Evolutionary conservation across 2,113 vertebrate genomes (phyloP).

Genomic region (Paracanthobrama guichenoti): DNA sequence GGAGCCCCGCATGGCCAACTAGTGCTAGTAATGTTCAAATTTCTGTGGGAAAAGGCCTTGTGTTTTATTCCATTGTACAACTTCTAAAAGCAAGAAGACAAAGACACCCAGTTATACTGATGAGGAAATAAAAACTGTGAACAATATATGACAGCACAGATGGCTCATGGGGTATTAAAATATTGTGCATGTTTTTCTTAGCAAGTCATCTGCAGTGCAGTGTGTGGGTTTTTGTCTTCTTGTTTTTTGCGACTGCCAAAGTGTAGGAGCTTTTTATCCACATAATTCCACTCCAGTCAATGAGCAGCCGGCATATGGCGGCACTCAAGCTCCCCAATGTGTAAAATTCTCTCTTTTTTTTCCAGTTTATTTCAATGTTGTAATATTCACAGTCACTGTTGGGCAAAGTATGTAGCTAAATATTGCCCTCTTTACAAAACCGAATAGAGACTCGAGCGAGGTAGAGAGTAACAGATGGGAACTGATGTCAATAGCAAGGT

Average conservation of each 20-base stretch:
- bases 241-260: constrained; percentile 24
- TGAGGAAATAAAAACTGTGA: constrained; percentile 9
- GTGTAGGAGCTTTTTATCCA: constrained; percentile 22
- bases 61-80: neutral
- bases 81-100: constrained; percentile 24
- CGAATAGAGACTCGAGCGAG: neutral
- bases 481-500: constrained; percentile 18
- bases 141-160: constrained; percentile 31
- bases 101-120: neutral
- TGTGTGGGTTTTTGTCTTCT: constrained; percentile 21
- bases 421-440: constrained; percentile 6
- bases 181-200: constrained; percentile 23
- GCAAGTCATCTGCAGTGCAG: constrained; percentile 23
- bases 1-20: neutral
- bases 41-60: constrained; percentile 2
- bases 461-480: constrained; percentile 22
- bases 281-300: constrained; percentile 27
- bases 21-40: neutral
- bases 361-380: constrained; percentile 3
- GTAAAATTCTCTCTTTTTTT: constrained; percentile 13
- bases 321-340: constrained; percentile 19
- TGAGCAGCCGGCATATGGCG: constrained; percentile 37
- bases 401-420: constrained; percentile 32
- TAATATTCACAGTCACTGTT: constrained; percentile 32
- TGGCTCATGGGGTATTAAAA: constrained; percentile 26